Percentiles rank a stretch among this genome's conserved stretches.
These are phyloP conservation scores for Wiebesia pumilae DNA, from an alignment of 1,140 invertebrate genomes.

Conservation along the genomic window DNA sequence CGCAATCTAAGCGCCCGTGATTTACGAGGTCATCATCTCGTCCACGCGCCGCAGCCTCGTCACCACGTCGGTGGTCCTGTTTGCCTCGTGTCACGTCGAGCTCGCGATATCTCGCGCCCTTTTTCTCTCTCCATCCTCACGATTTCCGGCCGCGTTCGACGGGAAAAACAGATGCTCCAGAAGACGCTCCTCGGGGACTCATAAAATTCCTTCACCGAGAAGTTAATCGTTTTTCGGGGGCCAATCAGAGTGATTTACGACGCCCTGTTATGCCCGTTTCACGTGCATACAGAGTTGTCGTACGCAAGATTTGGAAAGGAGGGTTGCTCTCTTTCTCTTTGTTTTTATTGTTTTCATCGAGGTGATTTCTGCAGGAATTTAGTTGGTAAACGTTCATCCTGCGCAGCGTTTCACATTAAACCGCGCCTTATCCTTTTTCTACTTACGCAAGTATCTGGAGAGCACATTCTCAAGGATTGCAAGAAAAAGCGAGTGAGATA, in stretches of 20 bases:
- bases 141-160: slow-evolving; percentile 32
- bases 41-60: slow-evolving; percentile 63
- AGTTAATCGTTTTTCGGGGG: slow-evolving; percentile 50
- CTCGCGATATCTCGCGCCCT: slow-evolving; percentile 10
- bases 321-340: neutral
- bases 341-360: slow-evolving; percentile 12
- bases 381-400: neutral
- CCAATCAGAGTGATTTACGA: slow-evolving; percentile 48
- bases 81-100: neutral
- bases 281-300: slow-evolving; percentile 25
- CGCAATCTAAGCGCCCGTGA: slow-evolving; percentile 68
- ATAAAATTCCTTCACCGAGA: slow-evolving; percentile 48
- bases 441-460: neutral
- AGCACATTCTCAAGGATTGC: neutral
- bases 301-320: neutral
- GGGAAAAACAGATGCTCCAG: slow-evolving; percentile 47
- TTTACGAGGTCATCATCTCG: slow-evolving; percentile 69
- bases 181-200: slow-evolving; percentile 41
- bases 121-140: neutral
- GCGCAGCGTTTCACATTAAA: neutral
- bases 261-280: slow-evolving; percentile 3
- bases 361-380: slow-evolving; percentile 8
- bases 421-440: neutral
- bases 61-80: slow-evolving; percentile 46
- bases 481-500: neutral